A percentile compares a stretch with the other conserved stretches of the same genome.
These are phyloP conservation scores for Lepidonotus clava DNA, from an alignment of 2,888 invertebrate genomes.

Conservation along the genomic window DNA sequence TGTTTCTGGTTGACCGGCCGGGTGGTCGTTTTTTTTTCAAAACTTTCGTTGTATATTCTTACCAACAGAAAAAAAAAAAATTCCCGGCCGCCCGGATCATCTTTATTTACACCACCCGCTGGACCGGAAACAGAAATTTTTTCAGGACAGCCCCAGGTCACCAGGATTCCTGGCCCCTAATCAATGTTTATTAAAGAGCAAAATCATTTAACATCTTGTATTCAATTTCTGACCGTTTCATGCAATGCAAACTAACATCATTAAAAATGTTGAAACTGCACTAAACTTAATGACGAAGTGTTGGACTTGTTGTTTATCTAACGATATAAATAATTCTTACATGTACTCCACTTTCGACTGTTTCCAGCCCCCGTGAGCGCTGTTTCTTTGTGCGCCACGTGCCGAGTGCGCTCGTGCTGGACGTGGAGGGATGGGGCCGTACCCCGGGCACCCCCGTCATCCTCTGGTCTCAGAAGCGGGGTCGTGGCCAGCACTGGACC, in stretches of 20 bases:
- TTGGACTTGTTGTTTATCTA: not conserved
- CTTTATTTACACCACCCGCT: too few relatives aligned
- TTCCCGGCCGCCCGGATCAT: too few relatives aligned
- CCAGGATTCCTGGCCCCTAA: too few relatives aligned
- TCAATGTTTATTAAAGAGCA: too few relatives aligned
- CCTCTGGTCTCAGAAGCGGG: conserved; percentile 41
- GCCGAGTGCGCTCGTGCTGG: conserved; percentile 53
- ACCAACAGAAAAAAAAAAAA: too few relatives aligned
- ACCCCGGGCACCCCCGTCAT: conserved; percentile 51
- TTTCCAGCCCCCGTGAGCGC: not conserved
- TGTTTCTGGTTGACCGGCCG: too few relatives aligned
- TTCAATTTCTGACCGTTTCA: too few relatives aligned
- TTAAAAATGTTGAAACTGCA: not conserved
- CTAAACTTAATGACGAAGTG: not conserved
- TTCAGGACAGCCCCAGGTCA: too few relatives aligned
- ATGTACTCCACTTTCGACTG: not conserved
- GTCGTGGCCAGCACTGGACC: not conserved
- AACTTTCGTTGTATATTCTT: too few relatives aligned
- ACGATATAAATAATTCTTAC: not conserved
- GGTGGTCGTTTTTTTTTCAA: too few relatives aligned
- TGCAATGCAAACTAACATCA: not conserved
- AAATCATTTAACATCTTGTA: too few relatives aligned
- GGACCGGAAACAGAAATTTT: too few relatives aligned
- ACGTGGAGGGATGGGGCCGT: conserved; percentile 47
- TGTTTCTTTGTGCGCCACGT: conserved; percentile 45